Conservation (phyloP, 2,888 invertebrate genomes). For the Hirtodrosophila duncani region DNA sequence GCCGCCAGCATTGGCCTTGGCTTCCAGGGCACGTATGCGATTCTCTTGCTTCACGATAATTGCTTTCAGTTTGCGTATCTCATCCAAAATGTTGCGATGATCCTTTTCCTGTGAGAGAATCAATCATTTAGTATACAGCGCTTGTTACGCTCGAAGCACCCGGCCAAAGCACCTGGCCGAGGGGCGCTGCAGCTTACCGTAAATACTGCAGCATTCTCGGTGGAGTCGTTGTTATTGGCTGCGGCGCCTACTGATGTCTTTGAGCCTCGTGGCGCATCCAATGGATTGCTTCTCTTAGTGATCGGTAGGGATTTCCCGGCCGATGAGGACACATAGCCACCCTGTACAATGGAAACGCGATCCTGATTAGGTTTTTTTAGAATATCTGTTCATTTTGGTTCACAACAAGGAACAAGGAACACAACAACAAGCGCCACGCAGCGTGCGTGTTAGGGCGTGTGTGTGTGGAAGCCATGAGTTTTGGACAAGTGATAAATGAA, state of each 20-base stretch:
- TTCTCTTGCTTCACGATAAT: conserved; percentile 96
- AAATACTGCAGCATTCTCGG: conserved; percentile 51
- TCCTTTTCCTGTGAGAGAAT: conserved; percentile 79
- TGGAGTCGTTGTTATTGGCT: conserved; percentile 69
- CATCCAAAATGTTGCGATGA: conserved; percentile 90
- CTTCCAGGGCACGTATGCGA: conserved; percentile 78
- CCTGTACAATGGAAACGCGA: conserved; percentile 84
- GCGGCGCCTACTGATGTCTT: too few relatives aligned
- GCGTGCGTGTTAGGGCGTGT: conserved; percentile 75
- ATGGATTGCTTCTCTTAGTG: conserved; percentile 88
- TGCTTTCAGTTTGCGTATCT: conserved; percentile 94
- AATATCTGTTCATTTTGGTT: conserved; percentile 69
- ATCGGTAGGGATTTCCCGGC: conserved; percentile 83
- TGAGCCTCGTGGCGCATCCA: conserved; percentile 83
- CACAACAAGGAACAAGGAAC: conserved; percentile 69
- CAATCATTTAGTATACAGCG: not conserved
- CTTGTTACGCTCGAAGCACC: too few relatives aligned
- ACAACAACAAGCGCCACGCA: conserved; percentile 76
- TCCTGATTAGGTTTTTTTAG: conserved; percentile 80
- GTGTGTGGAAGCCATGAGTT: conserved; percentile 33
- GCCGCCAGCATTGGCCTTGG: conserved; percentile 72
- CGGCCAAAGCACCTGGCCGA: too few relatives aligned
- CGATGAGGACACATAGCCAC: conserved; percentile 82
- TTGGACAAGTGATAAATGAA: conserved; percentile 5
- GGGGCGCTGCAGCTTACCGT: too few relatives aligned